Conservation (phyloP, 2,888 invertebrate genomes). For the Eulithis testata region DNA sequence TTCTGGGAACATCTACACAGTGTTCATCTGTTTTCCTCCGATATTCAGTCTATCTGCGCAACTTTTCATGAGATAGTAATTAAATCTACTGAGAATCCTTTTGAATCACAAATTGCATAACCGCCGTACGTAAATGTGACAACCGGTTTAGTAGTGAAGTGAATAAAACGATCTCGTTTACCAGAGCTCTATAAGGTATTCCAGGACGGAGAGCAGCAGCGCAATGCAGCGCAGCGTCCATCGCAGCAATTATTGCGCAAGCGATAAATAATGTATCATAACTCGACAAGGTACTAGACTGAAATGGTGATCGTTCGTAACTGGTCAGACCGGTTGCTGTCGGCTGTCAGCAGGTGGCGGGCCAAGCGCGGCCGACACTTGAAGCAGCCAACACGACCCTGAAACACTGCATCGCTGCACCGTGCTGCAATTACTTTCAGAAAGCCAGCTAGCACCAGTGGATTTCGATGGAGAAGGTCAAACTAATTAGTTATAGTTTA, state of each 20-base stretch:
- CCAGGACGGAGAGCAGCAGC: conserved; percentile 40
- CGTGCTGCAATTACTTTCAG: conserved; percentile 45
- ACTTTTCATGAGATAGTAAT: too few species aligned
- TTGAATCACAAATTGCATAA: neutral
- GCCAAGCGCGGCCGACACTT: conserved; percentile 44
- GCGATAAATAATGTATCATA: conserved; percentile 72
- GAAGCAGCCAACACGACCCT: conserved; percentile 58
- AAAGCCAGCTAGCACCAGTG: conserved; percentile 38
- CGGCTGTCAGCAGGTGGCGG: conserved; percentile 60
- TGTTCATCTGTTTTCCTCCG: too few species aligned
- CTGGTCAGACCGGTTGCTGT: conserved; percentile 64
- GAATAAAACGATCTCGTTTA: conserved; percentile 28
- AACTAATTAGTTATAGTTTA: conserved; percentile 33
- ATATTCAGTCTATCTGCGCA: too few species aligned
- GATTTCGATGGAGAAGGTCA: conserved; percentile 47
- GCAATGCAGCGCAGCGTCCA: conserved; percentile 43
- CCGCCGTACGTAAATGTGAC: neutral
- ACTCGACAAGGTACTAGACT: conserved; percentile 57
- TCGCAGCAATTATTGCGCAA: conserved; percentile 67
- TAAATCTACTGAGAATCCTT: too few species aligned
- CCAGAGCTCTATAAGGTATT: conserved; percentile 33
- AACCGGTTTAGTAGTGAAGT: neutral
- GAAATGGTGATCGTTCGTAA: conserved; percentile 53
- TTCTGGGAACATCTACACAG: too few species aligned
- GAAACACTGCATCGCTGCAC: conserved; percentile 55